phyloP scores from a whole-genome alignment of 2,797 vertebrate genomes.

The Clamator glandarius region DNA sequence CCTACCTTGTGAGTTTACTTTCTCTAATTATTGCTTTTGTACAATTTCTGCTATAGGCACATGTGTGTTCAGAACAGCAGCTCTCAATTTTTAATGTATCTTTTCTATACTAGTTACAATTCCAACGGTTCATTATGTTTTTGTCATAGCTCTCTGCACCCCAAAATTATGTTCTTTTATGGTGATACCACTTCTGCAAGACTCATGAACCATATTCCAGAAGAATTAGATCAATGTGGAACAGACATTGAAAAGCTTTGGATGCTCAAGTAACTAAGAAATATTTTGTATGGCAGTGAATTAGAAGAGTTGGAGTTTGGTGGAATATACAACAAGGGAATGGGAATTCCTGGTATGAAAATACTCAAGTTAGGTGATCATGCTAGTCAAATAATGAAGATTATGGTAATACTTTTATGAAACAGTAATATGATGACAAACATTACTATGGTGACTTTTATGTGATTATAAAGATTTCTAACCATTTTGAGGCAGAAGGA shows the following conservation, averaged over 20 bases:
- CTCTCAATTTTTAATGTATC: not conserved
- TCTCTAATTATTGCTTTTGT: not conserved
- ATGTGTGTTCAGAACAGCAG: not conserved
- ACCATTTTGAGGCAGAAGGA: not conserved
- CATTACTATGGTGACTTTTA: not conserved
- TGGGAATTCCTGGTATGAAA: not conserved
- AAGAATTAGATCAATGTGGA: not conserved
- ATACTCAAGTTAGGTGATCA: not conserved
- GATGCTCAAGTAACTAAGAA: not conserved
- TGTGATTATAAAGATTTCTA: not conserved
- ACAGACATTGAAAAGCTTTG: not conserved
- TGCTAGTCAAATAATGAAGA: not conserved
- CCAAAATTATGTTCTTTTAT: not conserved
- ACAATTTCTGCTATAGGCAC: not conserved
- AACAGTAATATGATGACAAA: not conserved
- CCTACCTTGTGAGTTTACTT: not conserved
- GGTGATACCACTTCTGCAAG: not conserved
- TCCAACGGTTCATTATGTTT: not conserved
- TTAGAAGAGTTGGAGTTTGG: not conserved
- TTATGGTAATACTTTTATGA: not conserved
- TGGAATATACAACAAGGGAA: not conserved
- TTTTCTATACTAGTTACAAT: not conserved
- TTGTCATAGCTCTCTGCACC: not conserved
- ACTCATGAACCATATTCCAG: not conserved
- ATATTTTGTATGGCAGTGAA: not conserved